Conservation (phyloP, 2,113 vertebrate species). For the Dolichallabes microphthalmus region DNA sequence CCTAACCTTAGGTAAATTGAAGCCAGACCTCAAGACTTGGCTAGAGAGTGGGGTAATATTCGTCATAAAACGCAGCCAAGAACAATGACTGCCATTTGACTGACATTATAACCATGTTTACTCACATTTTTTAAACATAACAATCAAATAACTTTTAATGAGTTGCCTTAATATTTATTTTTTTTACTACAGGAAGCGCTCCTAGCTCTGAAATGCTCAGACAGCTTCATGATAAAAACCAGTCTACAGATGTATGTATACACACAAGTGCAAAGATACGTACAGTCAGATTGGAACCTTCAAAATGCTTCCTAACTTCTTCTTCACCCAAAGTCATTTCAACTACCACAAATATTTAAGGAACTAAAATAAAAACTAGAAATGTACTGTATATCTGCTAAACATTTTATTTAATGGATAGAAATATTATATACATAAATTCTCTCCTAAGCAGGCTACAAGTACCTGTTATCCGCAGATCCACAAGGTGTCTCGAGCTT, state of each 20-base stretch:
- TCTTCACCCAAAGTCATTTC: slow-evolving; percentile 47
- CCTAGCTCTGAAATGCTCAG: neutral
- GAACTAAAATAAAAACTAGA: neutral
- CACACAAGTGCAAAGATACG: neutral
- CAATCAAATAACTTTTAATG: no score
- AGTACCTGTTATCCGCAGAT: slow-evolving; percentile 66
- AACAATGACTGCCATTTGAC: neutral
- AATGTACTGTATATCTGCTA: neutral
- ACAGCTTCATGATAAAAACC: neutral
- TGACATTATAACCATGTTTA: neutral
- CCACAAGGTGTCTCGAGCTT: slow-evolving; percentile 42
- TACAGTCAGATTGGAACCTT: neutral
- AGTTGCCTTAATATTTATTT: neutral
- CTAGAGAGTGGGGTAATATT: neutral
- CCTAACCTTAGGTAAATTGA: neutral
- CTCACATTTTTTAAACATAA: neutral
- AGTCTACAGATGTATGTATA: neutral
- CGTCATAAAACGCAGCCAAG: neutral
- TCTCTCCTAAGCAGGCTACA: slow-evolving; percentile 24
- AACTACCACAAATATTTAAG: slow-evolving; percentile 29
- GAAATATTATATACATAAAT: neutral
- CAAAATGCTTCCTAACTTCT: neutral
- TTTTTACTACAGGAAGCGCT: neutral
- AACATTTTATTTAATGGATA: neutral
- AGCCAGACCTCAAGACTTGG: neutral